Evolutionary conservation across 2,888 invertebrate species (phyloP).

Genomic region (Sesamia inferens): DNA sequence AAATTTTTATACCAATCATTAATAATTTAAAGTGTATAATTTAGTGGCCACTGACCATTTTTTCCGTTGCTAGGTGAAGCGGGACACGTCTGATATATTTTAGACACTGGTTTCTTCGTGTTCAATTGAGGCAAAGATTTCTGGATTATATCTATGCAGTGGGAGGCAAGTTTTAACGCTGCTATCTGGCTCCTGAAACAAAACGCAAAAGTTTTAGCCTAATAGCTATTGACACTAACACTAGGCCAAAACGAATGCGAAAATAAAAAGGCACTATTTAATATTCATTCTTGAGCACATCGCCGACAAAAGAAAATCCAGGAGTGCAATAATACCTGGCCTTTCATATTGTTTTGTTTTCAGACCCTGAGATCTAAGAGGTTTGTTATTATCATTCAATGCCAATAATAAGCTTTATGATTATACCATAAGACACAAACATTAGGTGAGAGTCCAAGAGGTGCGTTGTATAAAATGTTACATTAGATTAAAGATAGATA

Average conservation of each 20-base stretch:
- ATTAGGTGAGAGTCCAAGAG: too few relatives aligned
- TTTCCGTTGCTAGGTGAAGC: conserved; percentile 68
- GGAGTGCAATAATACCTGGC: not conserved
- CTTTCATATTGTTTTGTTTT: too few relatives aligned
- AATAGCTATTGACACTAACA: not conserved
- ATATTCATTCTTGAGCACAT: not conserved
- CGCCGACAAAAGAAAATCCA: not conserved
- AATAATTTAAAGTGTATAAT: conserved; percentile 21
- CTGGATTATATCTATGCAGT: conserved; percentile 82
- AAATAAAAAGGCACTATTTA: not conserved
- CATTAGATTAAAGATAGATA: not conserved
- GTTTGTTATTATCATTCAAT: too few relatives aligned
- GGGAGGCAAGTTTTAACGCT: conserved; percentile 87
- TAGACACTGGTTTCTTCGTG: conserved; percentile 60
- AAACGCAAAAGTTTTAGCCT: conserved; percentile 66
- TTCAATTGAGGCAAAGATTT: conserved; percentile 79
- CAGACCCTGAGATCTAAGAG: too few relatives aligned
- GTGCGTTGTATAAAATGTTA: not conserved
- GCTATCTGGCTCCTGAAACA: conserved; percentile 70
- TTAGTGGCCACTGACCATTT: conserved; percentile 76
- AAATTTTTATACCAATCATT: not conserved
- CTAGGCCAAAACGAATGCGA: not conserved
- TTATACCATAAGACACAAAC: too few relatives aligned
- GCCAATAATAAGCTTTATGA: too few relatives aligned
- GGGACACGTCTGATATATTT: conserved; percentile 67